Percentiles rank a stretch among this genome's conserved stretches.
These are phyloP conservation scores for Vollenhovia emeryi DNA, from an alignment of 1,140 invertebrate species.

Conservation along the genomic window DNA sequence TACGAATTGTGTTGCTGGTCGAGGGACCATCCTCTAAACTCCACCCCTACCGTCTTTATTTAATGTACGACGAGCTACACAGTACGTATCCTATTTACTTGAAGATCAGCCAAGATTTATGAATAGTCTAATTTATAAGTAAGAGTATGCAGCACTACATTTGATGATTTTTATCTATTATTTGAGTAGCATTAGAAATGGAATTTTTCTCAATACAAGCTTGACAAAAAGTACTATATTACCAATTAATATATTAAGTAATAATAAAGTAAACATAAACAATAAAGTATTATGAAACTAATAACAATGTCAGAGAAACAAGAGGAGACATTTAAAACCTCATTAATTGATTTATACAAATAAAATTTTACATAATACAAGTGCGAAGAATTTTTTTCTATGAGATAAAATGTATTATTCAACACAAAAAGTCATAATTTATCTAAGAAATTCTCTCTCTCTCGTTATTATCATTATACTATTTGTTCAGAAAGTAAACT, in stretches of 20 bases:
- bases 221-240: background rate
- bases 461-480: no score
- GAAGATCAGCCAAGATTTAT: background rate
- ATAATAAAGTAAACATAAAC: background rate
- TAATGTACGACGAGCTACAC: conserved; percentile 20
- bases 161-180: background rate
- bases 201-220: background rate
- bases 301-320: background rate
- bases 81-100: conserved; percentile 22
- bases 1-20: conserved; percentile 60
- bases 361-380: background rate
- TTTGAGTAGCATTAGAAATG: background rate
- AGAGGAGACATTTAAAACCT: background rate
- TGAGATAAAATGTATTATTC: background rate
- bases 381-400: background rate
- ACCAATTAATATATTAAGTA: background rate
- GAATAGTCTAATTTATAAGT: background rate
- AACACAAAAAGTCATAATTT: background rate
- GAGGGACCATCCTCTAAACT: conserved; percentile 65
- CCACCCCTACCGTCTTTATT: conserved; percentile 60
- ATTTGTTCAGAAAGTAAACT: no score
- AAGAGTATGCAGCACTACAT: background rate
- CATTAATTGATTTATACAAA: background rate
- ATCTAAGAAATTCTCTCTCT: background rate
- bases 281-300: background rate